These are phyloP conservation scores for Petaurus breviceps DNA, from an alignment of 2,113 vertebrate genomes.

Conservation along the genomic window DNA sequence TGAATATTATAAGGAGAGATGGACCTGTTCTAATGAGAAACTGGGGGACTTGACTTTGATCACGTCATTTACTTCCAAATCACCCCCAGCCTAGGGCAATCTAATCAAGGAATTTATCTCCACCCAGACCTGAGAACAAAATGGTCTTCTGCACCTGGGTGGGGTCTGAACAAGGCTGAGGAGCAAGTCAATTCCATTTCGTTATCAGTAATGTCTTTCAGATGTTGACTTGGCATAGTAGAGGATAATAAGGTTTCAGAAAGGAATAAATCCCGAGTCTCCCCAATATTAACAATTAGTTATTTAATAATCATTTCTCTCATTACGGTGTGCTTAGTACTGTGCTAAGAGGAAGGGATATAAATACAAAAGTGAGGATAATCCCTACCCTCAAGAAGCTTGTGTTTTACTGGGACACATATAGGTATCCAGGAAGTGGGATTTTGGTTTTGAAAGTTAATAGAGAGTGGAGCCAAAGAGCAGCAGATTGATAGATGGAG, in stretches of 20 bases:
- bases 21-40: not conserved
- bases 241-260: not conserved
- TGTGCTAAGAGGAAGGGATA: not conserved
- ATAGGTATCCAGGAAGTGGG: not conserved
- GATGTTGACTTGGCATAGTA: not conserved
- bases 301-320: not conserved
- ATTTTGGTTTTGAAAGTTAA: not conserved
- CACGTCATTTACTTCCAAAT: not conserved
- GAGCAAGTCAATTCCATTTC: not conserved
- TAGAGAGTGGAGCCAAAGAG: not conserved
- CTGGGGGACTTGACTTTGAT: not conserved
- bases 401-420: not conserved
- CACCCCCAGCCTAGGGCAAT: not conserved
- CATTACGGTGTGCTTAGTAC: not conserved
- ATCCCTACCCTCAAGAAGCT: not conserved
- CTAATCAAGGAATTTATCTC: not conserved
- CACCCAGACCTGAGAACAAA: not conserved
- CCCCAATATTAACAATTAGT: too few relatives aligned
- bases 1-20: not conserved
- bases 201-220: not conserved
- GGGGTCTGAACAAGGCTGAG: not conserved
- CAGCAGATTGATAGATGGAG: not conserved
- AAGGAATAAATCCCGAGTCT: not conserved
- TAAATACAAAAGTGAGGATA: not conserved
- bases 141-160: not conserved